phyloP scores from a whole-genome alignment of 2,888 invertebrate genomes.

The Synergus japonicus region DNA sequence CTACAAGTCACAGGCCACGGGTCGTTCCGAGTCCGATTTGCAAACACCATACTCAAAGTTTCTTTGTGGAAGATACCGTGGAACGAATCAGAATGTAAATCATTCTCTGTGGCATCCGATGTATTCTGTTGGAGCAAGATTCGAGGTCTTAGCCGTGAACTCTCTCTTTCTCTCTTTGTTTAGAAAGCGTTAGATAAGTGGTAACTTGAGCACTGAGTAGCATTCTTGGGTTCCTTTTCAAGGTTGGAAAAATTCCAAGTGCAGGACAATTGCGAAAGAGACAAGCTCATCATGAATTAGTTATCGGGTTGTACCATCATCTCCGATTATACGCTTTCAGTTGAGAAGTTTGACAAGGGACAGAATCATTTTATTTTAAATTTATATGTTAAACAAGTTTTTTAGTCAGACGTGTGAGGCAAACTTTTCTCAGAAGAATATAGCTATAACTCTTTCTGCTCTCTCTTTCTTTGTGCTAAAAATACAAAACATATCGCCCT shows the following conservation, averaged over 20 bases:
- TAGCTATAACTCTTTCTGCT: background rate
- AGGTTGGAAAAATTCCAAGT: background rate
- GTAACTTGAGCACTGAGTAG: background rate
- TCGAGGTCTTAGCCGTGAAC: slow-evolving; percentile 14
- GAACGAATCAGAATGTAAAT: slow-evolving; percentile 54
- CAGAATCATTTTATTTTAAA: background rate
- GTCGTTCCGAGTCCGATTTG: slow-evolving; percentile 42
- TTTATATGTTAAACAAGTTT: background rate
- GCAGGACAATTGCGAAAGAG: background rate
- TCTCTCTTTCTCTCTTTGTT: background rate
- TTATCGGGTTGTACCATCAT: background rate
- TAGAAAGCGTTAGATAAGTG: background rate
- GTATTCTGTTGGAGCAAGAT: slow-evolving; percentile 2
- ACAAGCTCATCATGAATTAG: background rate
- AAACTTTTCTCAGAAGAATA: background rate
- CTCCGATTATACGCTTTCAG: background rate
- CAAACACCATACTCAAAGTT: slow-evolving; percentile 54
- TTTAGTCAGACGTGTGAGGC: background rate
- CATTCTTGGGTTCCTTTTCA: background rate
- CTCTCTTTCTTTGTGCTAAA: background rate
- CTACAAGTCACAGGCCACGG: slow-evolving; percentile 46
- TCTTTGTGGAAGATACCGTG: slow-evolving; percentile 45
- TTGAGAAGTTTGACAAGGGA: background rate
- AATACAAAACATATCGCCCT: background rate
- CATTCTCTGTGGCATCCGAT: slow-evolving; percentile 38